phyloP scores from a whole-genome alignment of 2,888 invertebrate genomes.

The Ophion ventricosus region DNA sequence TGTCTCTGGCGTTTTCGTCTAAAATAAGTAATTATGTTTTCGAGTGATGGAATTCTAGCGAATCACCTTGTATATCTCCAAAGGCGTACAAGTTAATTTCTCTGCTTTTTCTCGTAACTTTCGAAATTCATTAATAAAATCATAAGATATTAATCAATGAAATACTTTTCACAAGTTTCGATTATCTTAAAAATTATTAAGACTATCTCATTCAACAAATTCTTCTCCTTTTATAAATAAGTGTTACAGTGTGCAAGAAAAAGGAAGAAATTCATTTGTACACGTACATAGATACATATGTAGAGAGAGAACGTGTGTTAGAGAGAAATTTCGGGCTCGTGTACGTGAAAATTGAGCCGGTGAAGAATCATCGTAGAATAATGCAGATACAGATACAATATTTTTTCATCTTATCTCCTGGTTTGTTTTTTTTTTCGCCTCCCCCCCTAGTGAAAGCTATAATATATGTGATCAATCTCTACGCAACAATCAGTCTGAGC shows the following conservation, averaged over 20 bases:
- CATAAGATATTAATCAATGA: background rate
- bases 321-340: slow-evolving; percentile 54
- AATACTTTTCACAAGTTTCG: background rate
- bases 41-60: too few species aligned
- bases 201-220: background rate
- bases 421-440: slow-evolving; percentile 8
- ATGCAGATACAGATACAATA: slow-evolving; percentile 49
- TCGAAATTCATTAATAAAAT: background rate
- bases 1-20: background rate
- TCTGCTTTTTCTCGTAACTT: background rate
- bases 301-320: slow-evolving; percentile 37
- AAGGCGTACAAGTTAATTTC: background rate
- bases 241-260: background rate
- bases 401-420: slow-evolving; percentile 1
- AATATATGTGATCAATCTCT: slow-evolving; percentile 58
- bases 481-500: slow-evolving; percentile 64
- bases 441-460: slow-evolving; percentile 55
- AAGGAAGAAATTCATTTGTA: background rate
- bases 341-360: slow-evolving; percentile 55
- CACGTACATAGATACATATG: background rate
- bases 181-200: background rate
- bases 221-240: background rate
- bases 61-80: background rate
- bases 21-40: background rate
- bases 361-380: slow-evolving; percentile 49